Conservation (phyloP, 2,888 invertebrate genomes). For the Scelioninae gen. 1 region DNA sequence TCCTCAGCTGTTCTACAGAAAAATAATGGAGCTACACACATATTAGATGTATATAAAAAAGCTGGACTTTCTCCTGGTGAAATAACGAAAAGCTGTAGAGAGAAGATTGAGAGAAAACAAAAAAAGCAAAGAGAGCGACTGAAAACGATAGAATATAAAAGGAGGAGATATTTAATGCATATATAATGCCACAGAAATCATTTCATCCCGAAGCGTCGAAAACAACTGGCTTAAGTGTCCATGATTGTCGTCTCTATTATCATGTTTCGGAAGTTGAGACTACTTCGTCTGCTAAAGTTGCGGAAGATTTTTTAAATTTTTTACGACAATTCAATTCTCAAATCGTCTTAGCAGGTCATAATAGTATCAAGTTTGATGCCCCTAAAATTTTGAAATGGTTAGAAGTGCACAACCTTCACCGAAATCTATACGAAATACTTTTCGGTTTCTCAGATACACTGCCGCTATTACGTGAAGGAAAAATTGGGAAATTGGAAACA, state of each 20-base stretch:
- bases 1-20: conserved; percentile 52
- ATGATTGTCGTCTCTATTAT: background rate
- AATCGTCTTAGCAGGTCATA: conserved; percentile 22
- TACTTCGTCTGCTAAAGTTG: background rate
- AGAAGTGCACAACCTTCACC: background rate
- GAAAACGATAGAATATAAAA: background rate
- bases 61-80: background rate
- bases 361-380: conserved; percentile 23
- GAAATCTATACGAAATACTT: background rate
- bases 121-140: background rate
- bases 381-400: conserved; percentile 7
- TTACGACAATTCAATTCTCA: conserved; percentile 1
- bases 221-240: background rate
- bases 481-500: conserved; percentile 9
- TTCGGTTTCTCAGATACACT: conserved; percentile 19
- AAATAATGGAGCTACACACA: conserved; percentile 45
- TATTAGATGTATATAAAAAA: background rate
- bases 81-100: too few relatives aligned
- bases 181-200: background rate
- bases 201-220: background rate
- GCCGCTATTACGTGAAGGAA: conserved; percentile 21
- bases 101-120: background rate
- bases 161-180: background rate
- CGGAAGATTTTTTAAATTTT: conserved; percentile 1
- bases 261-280: background rate